Evolutionary conservation across 2,888 invertebrate genomes (phyloP), one percentile per base, ranked within the genome.

Genomic region (Dexiosoma caninum): DNA sequence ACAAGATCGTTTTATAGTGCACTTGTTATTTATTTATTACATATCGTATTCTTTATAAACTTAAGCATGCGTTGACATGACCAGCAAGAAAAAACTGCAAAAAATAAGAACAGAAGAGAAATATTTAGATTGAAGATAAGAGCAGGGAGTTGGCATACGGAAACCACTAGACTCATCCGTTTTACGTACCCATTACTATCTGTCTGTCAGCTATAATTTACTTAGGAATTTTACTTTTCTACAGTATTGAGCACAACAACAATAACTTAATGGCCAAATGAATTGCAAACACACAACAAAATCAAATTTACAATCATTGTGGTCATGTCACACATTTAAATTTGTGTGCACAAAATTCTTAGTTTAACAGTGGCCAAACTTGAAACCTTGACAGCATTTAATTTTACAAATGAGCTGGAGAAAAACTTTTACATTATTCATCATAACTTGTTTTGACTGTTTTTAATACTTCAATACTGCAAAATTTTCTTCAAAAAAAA

Each of bases 61-160:
- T 49, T 37, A 69, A 71, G 60, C 51, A 81, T 77, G 78, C 82
- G 78, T 81, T 81, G 78, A 83, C 83, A 83, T 78, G 81, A 70
- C 74, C 70, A 76, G 62, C 67, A 64, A 71, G 40, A 40, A 23
- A 40, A n/a, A 21, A 42, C 32, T 46, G 19, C 1, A 42, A 57
- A 75, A 46, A 19, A 16, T n/a, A n/a, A n/a, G n/a, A n/a, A n/a
- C n/a, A n/a, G n/a, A n/a, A 23, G 1, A 14, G 10, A 32, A 57
- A 14, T 30, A 9, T 72, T 53, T 59, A 23, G 14, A 16, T 12
- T 23, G 10, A 12, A 30, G 44, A 57, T 49, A 44, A 40, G 32
- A 66, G 23, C 44, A 35, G 51, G 51, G 42, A 14, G 27, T 40
- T 27, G 32, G 19, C 14, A 49, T 27, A 51, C 30, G 19, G 46